A percentile compares a stretch with the other conserved stretches of the same genome.
These are phyloP conservation scores for Octopus bimaculoides DNA, from an alignment of 1,140 invertebrate genomes.

Conservation along the genomic window DNA sequence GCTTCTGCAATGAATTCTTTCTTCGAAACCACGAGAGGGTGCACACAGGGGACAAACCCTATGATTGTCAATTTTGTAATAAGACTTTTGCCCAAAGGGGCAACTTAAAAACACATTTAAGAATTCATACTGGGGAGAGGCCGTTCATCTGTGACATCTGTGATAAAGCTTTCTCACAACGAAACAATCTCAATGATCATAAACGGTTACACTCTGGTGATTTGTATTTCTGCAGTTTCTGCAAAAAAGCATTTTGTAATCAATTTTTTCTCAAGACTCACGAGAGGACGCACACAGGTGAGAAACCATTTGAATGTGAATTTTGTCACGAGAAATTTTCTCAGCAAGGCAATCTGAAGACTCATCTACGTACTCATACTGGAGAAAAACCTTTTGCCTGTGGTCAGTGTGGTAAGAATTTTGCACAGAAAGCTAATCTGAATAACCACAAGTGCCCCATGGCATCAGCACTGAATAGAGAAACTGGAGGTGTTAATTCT, in stretches of 20 bases:
- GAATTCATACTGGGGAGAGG: slow-evolving; percentile 18
- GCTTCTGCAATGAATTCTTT: slow-evolving; percentile 1
- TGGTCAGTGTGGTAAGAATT: slow-evolving; percentile 84
- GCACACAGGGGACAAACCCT: slow-evolving; percentile 48
- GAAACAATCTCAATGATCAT: slow-evolving; percentile 16
- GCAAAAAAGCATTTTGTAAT: slow-evolving; percentile 35
- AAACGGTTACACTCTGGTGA: background rate
- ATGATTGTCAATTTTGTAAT: slow-evolving; percentile 43
- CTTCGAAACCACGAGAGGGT: slow-evolving; percentile 42
- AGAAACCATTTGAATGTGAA: slow-evolving; percentile 60
- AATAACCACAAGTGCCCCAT: slow-evolving; percentile 16
- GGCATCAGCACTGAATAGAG: background rate
- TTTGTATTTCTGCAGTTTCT: slow-evolving; percentile 22
- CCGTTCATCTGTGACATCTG: slow-evolving; percentile 18
- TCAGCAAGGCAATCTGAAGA: slow-evolving; percentile 60
- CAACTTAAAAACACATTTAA: slow-evolving; percentile 24
- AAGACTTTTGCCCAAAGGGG: slow-evolving; percentile 44
- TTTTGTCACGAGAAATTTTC: slow-evolving; percentile 80
- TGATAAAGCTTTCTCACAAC: slow-evolving; percentile 16
- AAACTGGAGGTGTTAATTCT: background rate
- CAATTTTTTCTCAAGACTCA: slow-evolving; percentile 70
- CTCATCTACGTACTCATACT: slow-evolving; percentile 44
- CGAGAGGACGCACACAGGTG: slow-evolving; percentile 30
- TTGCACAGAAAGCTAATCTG: slow-evolving; percentile 24
- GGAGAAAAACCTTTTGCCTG: slow-evolving; percentile 92